Evolutionary conservation across 2,888 invertebrate genomes (phyloP).

Genomic region (Pollenia labialis): DNA sequence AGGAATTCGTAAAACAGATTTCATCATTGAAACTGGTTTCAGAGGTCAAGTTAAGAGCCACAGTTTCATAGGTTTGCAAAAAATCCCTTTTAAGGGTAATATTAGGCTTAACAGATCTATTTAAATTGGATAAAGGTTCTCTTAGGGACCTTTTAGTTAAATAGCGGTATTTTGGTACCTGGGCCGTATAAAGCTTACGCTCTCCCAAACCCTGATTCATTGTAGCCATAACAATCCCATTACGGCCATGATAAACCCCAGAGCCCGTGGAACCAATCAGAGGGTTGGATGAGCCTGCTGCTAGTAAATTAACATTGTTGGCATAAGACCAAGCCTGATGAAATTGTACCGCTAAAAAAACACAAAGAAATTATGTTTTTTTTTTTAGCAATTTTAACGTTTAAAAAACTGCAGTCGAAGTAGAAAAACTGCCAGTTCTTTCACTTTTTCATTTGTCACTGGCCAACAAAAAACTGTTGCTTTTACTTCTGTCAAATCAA

Average conservation of each 20-base stretch:
- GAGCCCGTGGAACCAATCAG: constrained; percentile 88
- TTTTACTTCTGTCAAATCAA: too few species aligned
- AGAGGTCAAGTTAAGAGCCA: constrained; percentile 52
- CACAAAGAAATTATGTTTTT: background rate
- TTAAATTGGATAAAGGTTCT: background rate
- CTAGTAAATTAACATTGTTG: constrained; percentile 89
- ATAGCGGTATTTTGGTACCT: constrained; percentile 78
- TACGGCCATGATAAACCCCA: constrained; percentile 88
- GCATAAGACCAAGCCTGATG: constrained; percentile 89
- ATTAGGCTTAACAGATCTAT: constrained; percentile 2
- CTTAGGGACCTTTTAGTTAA: constrained; percentile 38
- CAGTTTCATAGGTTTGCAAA: constrained; percentile 75
- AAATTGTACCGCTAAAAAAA: constrained; percentile 86
- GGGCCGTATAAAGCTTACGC: constrained; percentile 78
- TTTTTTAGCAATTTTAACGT: too few species aligned
- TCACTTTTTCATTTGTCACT: too few species aligned
- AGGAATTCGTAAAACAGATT: constrained; percentile 70
- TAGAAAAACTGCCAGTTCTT: too few species aligned
- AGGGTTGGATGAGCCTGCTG: constrained; percentile 89
- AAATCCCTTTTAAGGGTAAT: constrained; percentile 78
- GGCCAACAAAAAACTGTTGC: too few species aligned
- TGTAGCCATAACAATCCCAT: constrained; percentile 76
- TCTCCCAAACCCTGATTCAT: constrained; percentile 76
- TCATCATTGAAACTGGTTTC: constrained; percentile 19
- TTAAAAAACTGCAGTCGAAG: too few species aligned